Evolutionary conservation across 2,888 invertebrate genomes (phyloP).

Genomic region (Brachypalpus laphriformis): DNA sequence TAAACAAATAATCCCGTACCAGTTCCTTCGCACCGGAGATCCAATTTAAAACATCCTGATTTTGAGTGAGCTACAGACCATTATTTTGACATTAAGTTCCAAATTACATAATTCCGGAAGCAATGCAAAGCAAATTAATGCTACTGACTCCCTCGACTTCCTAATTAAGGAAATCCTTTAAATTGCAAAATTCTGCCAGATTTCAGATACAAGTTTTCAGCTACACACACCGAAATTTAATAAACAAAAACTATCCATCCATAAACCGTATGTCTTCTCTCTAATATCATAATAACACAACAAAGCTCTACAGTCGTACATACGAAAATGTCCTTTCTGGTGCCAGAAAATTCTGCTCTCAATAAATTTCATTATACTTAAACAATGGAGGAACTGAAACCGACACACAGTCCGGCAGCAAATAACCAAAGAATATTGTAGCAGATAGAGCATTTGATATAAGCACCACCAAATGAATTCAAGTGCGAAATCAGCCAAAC

Average conservation of each 20-base stretch:
- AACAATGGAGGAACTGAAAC: conserved; percentile 13
- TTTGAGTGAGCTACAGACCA: not conserved
- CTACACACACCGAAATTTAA: not conserved
- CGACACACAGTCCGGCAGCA: conserved; percentile 14
- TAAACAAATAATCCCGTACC: too few relatives aligned
- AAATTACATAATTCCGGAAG: not conserved
- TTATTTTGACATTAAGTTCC: not conserved
- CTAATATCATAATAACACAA: not conserved
- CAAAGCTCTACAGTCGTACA: not conserved
- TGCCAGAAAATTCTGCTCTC: conserved; percentile 26
- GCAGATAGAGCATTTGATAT: conserved; percentile 3
- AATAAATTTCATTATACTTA: conserved; percentile 16
- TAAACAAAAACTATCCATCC: conserved; percentile 30
- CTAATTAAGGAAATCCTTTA: conserved; percentile 4
- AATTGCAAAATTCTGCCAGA: conserved; percentile 1
- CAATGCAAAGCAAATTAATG: not conserved
- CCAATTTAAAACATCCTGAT: not conserved
- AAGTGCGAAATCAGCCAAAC: conserved; percentile 1
- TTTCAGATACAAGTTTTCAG: too few relatives aligned
- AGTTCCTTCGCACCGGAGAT: not conserved
- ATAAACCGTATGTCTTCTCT: conserved; percentile 5
- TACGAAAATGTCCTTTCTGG: not conserved
- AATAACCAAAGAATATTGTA: conserved; percentile 3
- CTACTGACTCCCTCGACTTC: too few relatives aligned
- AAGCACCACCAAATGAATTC: conserved; percentile 3